Base-by-base conservation (phyloP, 1,140 invertebrate genomes). In the Caligus rogercresseyi region DNA sequence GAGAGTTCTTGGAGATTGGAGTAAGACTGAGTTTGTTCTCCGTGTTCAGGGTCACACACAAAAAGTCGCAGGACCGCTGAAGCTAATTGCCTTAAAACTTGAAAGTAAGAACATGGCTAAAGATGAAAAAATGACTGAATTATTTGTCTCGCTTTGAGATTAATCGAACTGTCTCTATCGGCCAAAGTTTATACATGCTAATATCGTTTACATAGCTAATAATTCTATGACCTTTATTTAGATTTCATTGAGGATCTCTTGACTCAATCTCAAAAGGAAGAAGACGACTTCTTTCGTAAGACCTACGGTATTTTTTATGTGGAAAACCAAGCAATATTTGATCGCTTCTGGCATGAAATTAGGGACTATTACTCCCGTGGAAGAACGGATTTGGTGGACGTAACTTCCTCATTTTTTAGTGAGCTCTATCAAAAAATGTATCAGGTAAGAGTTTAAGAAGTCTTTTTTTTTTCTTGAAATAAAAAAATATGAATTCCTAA, bases 351-450 rank as follows among this genome's bases (percentile, higher is more conserved):
- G 74, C 80, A 81, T 65, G 83, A 93, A 68, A 76, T 98, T 66
- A 88, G 92, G 70, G 82, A 80, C 66, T 98, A 96, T 72, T 95
- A 93, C 75, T 76, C 78, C 1, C 81, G 81, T 65, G 89, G 89
- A 18, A 76, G 83, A 68, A 79, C 86, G 11, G 82, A 92, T 71
- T 79, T 97, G 14, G 79, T 84, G 25, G 81, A 83, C 16, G 83
- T 86, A 18, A 84, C 97, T 82, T 86, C 95, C 67, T 81, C 81
- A 63, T 98, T 98, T 76, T 98, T 97, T 76, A 83, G 81, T 59
- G 84, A 82, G 2, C 80, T 97, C 0, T 92, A 96, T 71, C 85
- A 92, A 73, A 90, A 89, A 71, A 96, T 98, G 90, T 97, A 96
- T 74, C 85, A 82, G 0, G 89, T 96, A 23, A 56, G 13, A 26